phyloP scores from a whole-genome alignment of 1,140 invertebrate genomes.

The Tetramorium parvispinum region DNA sequence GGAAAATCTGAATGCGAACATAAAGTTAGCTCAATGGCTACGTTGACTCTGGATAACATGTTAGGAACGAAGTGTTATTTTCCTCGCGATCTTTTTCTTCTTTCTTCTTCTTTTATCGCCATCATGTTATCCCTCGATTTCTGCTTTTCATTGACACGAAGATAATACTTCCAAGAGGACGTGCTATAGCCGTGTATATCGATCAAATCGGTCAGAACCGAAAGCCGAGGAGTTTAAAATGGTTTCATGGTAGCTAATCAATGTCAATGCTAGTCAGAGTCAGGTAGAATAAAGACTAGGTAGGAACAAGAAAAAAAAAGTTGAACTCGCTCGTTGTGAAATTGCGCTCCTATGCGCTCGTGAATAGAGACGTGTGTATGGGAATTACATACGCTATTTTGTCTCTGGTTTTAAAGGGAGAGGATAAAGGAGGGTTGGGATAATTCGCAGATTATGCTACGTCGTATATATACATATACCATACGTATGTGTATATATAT shows the following conservation, averaged over 20 bases:
- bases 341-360: neutral
- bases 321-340: neutral
- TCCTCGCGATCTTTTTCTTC: neutral
- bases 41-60: slow-evolving; percentile 42
- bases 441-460: slow-evolving; percentile 81
- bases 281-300: neutral
- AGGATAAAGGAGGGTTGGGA: slow-evolving; percentile 37
- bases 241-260: neutral
- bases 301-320: neutral
- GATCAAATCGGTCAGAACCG: slow-evolving; percentile 5
- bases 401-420: slow-evolving; percentile 34
- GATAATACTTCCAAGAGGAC: slow-evolving; percentile 9
- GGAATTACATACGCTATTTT: slow-evolving; percentile 28
- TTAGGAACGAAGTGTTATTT: slow-evolving; percentile 58
- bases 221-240: neutral
- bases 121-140: neutral
- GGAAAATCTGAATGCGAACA: slow-evolving; percentile 17
- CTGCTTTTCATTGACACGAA: slow-evolving; percentile 12
- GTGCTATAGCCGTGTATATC: slow-evolving; percentile 9
- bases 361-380: slow-evolving; percentile 5
- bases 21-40: slow-evolving; percentile 38
- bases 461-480: slow-evolving; percentile 79
- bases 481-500: slow-evolving; percentile 81
- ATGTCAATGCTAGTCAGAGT: neutral
- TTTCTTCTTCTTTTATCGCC: slow-evolving; percentile 9